A percentile compares a stretch with the other conserved stretches of the same genome.
Evolutionary conservation across 2,797 vertebrate species (phyloP).

Genomic region (Rhinella marina): DNA sequence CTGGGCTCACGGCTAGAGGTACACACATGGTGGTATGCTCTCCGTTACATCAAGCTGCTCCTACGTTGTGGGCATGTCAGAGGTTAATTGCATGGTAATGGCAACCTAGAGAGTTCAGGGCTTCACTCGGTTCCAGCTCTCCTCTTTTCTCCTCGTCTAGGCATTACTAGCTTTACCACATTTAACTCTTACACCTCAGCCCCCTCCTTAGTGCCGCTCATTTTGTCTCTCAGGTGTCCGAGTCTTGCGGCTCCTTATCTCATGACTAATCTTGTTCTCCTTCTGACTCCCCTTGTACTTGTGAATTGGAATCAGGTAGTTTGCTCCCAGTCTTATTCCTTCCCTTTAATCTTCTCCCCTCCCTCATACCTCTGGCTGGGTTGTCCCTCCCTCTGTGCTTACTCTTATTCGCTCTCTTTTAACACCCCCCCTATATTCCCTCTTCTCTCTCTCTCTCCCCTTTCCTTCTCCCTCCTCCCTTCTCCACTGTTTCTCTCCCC

Average conservation of each 20-base stretch:
- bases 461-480: constrained; percentile 25
- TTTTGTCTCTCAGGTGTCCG: constrained; percentile 34
- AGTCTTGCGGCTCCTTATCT: background rate
- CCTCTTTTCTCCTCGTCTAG: background rate
- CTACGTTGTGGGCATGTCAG: constrained; percentile 33
- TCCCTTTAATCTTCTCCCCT: constrained; percentile 51
- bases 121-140: background rate
- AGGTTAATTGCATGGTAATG: constrained; percentile 49
- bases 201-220: constrained; percentile 21
- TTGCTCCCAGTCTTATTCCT: constrained; percentile 22
- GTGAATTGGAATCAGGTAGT: constrained; percentile 53
- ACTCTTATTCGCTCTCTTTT: constrained; percentile 44
- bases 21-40: background rate
- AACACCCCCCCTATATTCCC: constrained; percentile 28
- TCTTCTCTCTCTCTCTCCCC: constrained; percentile 24
- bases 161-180: constrained; percentile 8
- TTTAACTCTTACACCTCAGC: background rate
- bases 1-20: background rate
- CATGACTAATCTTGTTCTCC: background rate
- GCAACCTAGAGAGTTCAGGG: constrained; percentile 3
- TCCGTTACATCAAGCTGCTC: background rate
- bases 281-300: constrained; percentile 24
- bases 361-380: constrained; percentile 59
- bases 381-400: constrained; percentile 52
- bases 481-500: constrained; percentile 46